Percentiles rank a stretch among this genome's conserved stretches.
Evolutionary conservation across 2,797 vertebrate genomes (phyloP).

Genomic region (Notoglanidium macrostoma): DNA sequence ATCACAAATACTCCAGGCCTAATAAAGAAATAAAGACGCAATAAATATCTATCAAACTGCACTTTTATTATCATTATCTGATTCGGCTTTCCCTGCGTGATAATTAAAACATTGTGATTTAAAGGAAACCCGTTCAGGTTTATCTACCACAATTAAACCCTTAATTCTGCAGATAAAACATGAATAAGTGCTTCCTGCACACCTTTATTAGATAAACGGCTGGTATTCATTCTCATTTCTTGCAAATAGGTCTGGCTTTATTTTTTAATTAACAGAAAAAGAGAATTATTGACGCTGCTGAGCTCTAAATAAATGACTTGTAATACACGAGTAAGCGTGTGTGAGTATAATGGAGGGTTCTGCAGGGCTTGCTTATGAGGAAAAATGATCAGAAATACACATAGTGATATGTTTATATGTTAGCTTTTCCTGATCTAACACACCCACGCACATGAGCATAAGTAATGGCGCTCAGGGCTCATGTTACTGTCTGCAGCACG

Average conservation of each 20-base stretch:
- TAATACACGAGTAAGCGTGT: background rate
- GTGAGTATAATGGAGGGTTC: background rate
- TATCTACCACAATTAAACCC: constrained; percentile 38
- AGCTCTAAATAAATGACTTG: background rate
- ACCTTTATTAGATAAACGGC: background rate
- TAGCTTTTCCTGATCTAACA: constrained; percentile 1
- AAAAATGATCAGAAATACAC: background rate
- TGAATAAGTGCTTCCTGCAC: background rate
- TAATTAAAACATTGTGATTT: constrained; percentile 35
- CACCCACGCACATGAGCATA: background rate
- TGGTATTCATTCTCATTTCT: background rate
- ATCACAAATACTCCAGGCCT: background rate
- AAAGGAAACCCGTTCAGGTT: constrained; percentile 29
- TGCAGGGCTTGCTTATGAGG: background rate
- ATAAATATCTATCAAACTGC: constrained; percentile 16
- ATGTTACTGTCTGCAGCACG: background rate
- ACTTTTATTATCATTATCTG: constrained; percentile 34
- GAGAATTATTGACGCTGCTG: background rate
- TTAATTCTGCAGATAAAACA: constrained; percentile 25
- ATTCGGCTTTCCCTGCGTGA: constrained; percentile 7
- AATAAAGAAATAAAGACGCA: constrained; percentile 4
- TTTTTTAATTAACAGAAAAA: constrained; percentile 1
- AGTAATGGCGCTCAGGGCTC: constrained; percentile 1
- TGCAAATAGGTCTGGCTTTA: background rate
- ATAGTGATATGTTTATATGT: background rate